phyloP scores from a whole-genome alignment of 2,797 vertebrate genomes.

The Threskiornis aethiopicus region DNA sequence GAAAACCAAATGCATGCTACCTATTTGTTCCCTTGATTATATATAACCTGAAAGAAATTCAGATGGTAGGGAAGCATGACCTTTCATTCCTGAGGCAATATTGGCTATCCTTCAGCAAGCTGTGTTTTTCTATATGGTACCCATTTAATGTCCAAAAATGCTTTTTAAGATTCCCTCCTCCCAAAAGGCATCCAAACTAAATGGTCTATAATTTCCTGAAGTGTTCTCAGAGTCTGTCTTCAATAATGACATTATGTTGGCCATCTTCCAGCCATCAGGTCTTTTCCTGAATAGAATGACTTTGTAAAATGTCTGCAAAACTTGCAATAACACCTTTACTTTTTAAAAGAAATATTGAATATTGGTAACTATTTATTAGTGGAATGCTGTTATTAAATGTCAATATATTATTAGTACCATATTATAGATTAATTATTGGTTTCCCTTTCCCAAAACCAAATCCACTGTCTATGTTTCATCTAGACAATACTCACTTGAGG shows the following conservation, averaged over 20 bases:
- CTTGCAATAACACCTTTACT: conserved; percentile 32
- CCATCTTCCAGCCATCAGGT: conserved; percentile 69
- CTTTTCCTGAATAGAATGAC: conserved; percentile 67
- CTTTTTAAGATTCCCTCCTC: conserved; percentile 76
- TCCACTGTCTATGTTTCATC: background rate
- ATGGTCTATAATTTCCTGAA: conserved; percentile 80
- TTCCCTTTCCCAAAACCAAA: background rate
- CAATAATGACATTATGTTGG: conserved; percentile 78
- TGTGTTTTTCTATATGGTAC: conserved; percentile 75
- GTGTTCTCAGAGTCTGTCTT: conserved; percentile 75
- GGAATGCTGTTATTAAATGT: conserved; percentile 53
- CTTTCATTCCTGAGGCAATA: conserved; percentile 69
- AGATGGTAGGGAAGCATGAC: conserved; percentile 69
- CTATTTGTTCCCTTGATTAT: conserved; percentile 67
- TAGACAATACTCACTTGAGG: background rate
- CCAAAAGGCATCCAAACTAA: conserved; percentile 76
- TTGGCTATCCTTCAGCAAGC: conserved; percentile 75
- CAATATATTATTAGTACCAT: background rate
- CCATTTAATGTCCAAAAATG: conserved; percentile 78
- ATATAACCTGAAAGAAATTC: conserved; percentile 69
- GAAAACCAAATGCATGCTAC: conserved; percentile 37
- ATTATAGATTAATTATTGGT: background rate
- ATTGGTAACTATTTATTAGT: conserved; percentile 50
- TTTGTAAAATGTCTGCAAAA: conserved; percentile 71
- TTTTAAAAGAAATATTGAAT: background rate